Evolutionary conservation across 2,888 invertebrate genomes (phyloP).

Genomic region (Apantesis nais): DNA sequence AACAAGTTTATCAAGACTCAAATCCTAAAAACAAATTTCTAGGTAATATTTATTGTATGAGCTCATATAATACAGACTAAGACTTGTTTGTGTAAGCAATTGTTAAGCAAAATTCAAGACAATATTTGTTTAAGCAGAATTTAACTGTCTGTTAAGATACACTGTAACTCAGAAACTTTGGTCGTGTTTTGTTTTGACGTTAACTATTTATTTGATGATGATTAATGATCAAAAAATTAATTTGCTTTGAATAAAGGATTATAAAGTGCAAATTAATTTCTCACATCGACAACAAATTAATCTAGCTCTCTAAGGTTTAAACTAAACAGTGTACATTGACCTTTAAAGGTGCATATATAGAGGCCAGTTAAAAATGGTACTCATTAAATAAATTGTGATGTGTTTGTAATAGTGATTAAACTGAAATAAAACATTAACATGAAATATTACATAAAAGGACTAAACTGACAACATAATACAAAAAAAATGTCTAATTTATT

Average conservation of each 20-base stretch:
- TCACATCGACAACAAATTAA: not conserved
- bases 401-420: not conserved
- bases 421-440: not conserved
- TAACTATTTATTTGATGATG: too few species aligned
- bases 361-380: not conserved
- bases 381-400: conserved; percentile 1
- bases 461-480: not conserved
- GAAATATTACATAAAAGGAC: not conserved
- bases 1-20: not conserved
- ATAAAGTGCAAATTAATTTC: not conserved
- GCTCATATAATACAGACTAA: too few species aligned
- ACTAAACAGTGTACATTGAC: not conserved
- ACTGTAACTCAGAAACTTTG: too few species aligned
- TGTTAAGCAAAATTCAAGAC: not conserved
- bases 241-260: too few species aligned
- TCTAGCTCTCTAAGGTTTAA: not conserved
- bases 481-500: not conserved
- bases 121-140: not conserved
- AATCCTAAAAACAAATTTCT: not conserved
- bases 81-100: too few species aligned
- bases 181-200: too few species aligned
- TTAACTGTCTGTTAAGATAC: too few species aligned
- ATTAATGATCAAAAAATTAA: too few species aligned
- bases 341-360: not conserved
- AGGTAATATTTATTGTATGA: too few species aligned